Base-by-base conservation (phyloP, 2,113 vertebrate species). In the Ptilonorhynchus violaceus region DNA sequence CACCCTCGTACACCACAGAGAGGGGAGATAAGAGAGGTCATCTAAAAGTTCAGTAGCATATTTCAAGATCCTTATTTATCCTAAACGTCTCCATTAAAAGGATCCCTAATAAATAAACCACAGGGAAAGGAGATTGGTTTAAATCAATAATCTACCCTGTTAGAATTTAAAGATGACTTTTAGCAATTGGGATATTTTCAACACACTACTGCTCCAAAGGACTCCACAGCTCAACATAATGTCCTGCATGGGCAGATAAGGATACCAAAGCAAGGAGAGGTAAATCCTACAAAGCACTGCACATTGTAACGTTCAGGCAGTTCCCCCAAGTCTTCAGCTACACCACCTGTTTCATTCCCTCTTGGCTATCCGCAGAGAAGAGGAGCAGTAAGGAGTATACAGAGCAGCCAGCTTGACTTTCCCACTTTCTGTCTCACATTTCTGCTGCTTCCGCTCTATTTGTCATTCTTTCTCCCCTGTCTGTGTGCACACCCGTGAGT, bases 241-340 rank as follows among this genome's bases (percentile, higher is more conserved):
- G 37, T 59, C 42, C 37, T 89, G 49, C 77, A 46, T 49, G 81
- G 87, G 52, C 53, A 91, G 53, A 58, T 42, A 58, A 79, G 49
- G 41, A 23, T 50, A 24, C 22, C 66, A 56, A 64, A 41, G 55
- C 0, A 2, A 83, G 44, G n/a, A 88, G 21, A 91, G 81, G 28
- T 55, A 91, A 80, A 84, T 50, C 47, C 60, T 72, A 23, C 52
- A 72, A 52, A 88, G 66, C 47, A 55, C 14, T 73, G 16, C 30
- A 33, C 17, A 6, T 8, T 7, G 9, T 11, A 69, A 18, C 0
- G 0, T 52, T 31, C 58, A 73, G 44, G 24, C 41, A 41, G 21
- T 6, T 85, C n/a, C 18, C 1, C 3, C 50, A 70, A 13, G 15
- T 21, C 86, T 85, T 85, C 82, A 85, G 59, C 42, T 66, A 16